Conservation (phyloP, 2,113 vertebrate species). For the Tautogolabrus adspersus region DNA sequence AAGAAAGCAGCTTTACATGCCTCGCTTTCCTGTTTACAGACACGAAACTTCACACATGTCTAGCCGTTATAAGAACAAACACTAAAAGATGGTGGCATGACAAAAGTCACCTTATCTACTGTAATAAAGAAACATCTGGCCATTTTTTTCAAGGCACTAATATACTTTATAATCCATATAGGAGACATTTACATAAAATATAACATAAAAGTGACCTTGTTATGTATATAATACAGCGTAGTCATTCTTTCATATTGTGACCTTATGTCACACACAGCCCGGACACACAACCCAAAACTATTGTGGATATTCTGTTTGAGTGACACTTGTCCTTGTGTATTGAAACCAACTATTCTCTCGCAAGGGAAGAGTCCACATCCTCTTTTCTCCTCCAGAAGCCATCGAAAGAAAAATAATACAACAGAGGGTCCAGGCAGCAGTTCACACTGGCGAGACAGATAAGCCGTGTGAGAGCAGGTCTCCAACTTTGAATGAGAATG, state of each 20-base stretch:
- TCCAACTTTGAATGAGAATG: background rate
- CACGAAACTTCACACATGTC: background rate
- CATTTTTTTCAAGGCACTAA: background rate
- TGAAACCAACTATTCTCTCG: background rate
- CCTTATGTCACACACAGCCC: background rate
- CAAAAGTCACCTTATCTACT: background rate
- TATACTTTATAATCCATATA: background rate
- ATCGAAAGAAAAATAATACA: constrained; percentile 79
- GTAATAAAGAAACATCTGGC: background rate
- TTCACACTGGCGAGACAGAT: constrained; percentile 70
- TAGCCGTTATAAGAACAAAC: background rate
- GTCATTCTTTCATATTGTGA: background rate
- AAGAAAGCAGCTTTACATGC: background rate
- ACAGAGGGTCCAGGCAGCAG: constrained; percentile 74
- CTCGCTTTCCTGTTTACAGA: background rate
- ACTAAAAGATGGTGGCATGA: too few species aligned
- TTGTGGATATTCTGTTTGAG: background rate
- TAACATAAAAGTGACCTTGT: background rate
- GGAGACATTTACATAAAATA: background rate
- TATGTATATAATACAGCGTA: background rate
- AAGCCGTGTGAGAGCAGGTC: fast-evolving
- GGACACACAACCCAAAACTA: background rate
- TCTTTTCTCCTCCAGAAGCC: constrained; percentile 73
- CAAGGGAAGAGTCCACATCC: constrained; percentile 13
- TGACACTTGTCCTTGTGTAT: background rate